phyloP scores from a whole-genome alignment of 2,888 invertebrate species.

The Leuctra nigra region DNA sequence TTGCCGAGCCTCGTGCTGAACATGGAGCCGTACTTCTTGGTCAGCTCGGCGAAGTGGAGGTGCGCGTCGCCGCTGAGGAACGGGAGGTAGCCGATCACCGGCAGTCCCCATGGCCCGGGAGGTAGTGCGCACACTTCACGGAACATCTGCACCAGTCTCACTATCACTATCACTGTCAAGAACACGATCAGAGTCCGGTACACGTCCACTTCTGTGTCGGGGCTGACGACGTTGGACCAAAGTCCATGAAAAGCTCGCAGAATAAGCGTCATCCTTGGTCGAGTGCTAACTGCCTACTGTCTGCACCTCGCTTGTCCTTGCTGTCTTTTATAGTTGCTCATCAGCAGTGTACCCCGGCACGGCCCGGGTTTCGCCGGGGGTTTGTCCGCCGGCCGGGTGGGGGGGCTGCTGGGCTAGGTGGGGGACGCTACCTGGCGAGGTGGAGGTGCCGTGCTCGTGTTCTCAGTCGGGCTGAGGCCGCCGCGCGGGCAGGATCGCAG shows the following conservation, averaged over 20 bases:
- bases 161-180: constrained; percentile 24
- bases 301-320: constrained; percentile 42
- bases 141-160: constrained; percentile 25
- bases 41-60: constrained; percentile 67
- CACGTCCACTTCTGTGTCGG: constrained; percentile 22
- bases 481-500: too few relatives aligned
- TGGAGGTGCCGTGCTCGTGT: constrained; percentile 24
- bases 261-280: constrained; percentile 4
- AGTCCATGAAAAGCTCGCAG: constrained; percentile 16
- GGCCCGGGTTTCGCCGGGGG: constrained; percentile 23
- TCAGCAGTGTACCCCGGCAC: constrained; percentile 35
- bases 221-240: constrained; percentile 16
- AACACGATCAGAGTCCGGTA: constrained; percentile 28
- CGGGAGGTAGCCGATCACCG: constrained; percentile 71
- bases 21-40: constrained; percentile 70
- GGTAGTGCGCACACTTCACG: constrained; percentile 42
- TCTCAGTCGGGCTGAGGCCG: too few relatives aligned
- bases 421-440: constrained; percentile 31
- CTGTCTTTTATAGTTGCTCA: constrained; percentile 43
- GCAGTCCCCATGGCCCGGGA: constrained; percentile 74
- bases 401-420: constrained; percentile 35
- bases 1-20: constrained; percentile 77
- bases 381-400: constrained; percentile 29
- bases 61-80: constrained; percentile 72
- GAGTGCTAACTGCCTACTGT: constrained; percentile 41